Conservation (phyloP, 2,113 vertebrate species). For the Tichodroma muraria region DNA sequence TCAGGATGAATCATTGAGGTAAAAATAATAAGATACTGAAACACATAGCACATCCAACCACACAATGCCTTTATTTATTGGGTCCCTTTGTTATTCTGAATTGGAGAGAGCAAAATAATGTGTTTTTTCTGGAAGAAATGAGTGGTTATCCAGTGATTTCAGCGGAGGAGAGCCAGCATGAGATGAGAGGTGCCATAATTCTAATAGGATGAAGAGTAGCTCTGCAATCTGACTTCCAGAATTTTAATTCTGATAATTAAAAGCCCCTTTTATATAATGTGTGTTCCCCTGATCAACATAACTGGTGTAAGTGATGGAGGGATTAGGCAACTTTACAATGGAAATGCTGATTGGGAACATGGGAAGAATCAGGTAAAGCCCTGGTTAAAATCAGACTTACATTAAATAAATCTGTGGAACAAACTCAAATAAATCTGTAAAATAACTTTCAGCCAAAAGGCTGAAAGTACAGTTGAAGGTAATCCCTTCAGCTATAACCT, state of each 20-base stretch:
- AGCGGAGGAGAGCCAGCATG: neutral
- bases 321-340: neutral
- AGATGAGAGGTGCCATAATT: neutral
- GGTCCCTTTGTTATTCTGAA: neutral
- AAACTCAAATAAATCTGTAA: neutral
- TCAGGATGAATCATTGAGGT: neutral
- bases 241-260: neutral
- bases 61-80: neutral
- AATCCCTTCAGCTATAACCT: neutral
- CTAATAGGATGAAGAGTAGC: neutral
- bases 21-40: neutral
- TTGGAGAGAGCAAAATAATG: neutral
- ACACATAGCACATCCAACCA: neutral
- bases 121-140: neutral
- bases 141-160: neutral
- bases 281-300: neutral
- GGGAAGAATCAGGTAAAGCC: neutral
- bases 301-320: neutral
- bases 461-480: neutral
- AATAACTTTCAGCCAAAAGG: neutral
- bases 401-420: neutral
- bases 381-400: neutral
- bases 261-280: neutral
- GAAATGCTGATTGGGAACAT: fast-evolving
- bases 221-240: neutral